Conservation (phyloP, 1,140 invertebrate species). For the Carcinoscorpius rotundicauda region DNA sequence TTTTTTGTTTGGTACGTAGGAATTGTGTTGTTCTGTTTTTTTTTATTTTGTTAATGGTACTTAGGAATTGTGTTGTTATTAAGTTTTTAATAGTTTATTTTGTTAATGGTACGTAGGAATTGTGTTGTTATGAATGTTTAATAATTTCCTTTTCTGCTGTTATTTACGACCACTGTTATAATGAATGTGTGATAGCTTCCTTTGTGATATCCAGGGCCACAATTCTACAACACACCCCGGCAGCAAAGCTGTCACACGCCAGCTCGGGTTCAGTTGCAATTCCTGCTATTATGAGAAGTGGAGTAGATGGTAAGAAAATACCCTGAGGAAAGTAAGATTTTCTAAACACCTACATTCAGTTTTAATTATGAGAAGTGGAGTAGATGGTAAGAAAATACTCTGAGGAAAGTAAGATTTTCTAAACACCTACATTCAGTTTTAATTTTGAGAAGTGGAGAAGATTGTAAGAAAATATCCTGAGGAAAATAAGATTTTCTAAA, state of each 20-base stretch:
- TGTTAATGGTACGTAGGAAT: too few relatives aligned
- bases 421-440: background rate
- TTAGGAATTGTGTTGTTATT: too few relatives aligned
- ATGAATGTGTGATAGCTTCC: too few relatives aligned
- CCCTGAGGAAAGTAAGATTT: background rate
- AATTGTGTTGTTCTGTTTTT: too few relatives aligned
- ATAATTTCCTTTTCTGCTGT: too few relatives aligned
- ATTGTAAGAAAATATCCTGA: slow-evolving; percentile 41
- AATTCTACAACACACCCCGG: slow-evolving; percentile 74
- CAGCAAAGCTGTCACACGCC: slow-evolving; percentile 40
- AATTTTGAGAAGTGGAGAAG: slow-evolving; percentile 59
- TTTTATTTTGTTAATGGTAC: too few relatives aligned
- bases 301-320: slow-evolving; percentile 51
- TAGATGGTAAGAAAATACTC: slow-evolving; percentile 46
- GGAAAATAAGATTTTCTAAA: background rate
- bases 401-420: background rate
- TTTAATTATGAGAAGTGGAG: slow-evolving; percentile 57
- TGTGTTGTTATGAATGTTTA: too few relatives aligned
- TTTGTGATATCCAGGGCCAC: slow-evolving; percentile 47
- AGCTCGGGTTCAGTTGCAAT: slow-evolving; percentile 81
- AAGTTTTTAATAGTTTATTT: too few relatives aligned
- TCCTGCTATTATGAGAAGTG: slow-evolving; percentile 79
- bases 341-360: background rate
- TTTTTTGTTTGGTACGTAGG: too few relatives aligned
- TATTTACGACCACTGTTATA: too few relatives aligned